phyloP scores from a whole-genome alignment of 2,113 vertebrate genomes.

The Thunnus thynnus region DNA sequence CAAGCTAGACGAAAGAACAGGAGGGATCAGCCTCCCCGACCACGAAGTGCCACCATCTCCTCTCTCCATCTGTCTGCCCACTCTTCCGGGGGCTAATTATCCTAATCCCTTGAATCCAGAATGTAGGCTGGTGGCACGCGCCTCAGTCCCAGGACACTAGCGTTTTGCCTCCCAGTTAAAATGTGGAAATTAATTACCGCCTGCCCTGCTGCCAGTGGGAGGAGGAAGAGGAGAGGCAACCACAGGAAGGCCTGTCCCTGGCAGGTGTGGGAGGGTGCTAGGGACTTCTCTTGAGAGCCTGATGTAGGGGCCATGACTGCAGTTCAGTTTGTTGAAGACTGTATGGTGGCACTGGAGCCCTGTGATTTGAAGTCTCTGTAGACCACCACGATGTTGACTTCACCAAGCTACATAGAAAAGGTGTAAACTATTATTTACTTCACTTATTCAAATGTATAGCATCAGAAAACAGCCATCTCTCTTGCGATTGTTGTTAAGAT shows the following conservation, averaged over 20 bases:
- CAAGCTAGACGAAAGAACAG: slow-evolving; percentile 60
- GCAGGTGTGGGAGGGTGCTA: slow-evolving; percentile 72
- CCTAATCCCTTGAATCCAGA: slow-evolving; percentile 85
- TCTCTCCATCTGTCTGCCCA: slow-evolving; percentile 86
- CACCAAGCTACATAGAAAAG: neutral
- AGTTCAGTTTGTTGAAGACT: slow-evolving; percentile 31
- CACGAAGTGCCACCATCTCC: slow-evolving; percentile 75
- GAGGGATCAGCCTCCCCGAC: slow-evolving; percentile 72
- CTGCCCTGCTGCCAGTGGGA: slow-evolving; percentile 81
- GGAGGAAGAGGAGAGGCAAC: slow-evolving; percentile 70
- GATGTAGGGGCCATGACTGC: slow-evolving; percentile 27
- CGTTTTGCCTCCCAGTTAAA: slow-evolving; percentile 87
- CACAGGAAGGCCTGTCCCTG: slow-evolving; percentile 63
- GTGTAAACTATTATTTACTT: neutral
- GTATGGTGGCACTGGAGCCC: neutral
- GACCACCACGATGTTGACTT: neutral
- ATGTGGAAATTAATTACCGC: slow-evolving; percentile 88
- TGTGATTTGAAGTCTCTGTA: slow-evolving; percentile 9
- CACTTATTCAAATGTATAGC: neutral
- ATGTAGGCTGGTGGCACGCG: slow-evolving; percentile 80
- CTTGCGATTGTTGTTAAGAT: too few species aligned
- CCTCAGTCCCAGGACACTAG: slow-evolving; percentile 80
- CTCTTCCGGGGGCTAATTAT: slow-evolving; percentile 89
- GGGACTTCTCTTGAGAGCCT: slow-evolving; percentile 49
- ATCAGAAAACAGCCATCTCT: neutral